Conservation (phyloP, 2,113 vertebrate genomes). For the Pluvianellus socialis region DNA sequence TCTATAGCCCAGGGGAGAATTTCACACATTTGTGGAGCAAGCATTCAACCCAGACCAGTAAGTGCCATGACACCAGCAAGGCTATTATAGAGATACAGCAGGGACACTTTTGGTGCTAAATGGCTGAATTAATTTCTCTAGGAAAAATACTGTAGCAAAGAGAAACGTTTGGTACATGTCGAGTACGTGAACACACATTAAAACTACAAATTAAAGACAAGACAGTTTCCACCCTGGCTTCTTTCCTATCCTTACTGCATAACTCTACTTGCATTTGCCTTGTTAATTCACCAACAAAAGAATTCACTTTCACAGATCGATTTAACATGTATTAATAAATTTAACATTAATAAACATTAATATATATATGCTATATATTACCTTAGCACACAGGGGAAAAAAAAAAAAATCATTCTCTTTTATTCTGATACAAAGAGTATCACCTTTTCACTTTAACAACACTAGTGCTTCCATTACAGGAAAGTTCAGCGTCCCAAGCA, state of each 20-base stretch:
- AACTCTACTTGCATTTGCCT: background rate
- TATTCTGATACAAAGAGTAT: background rate
- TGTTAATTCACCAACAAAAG: background rate
- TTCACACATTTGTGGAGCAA: slow-evolving; percentile 31
- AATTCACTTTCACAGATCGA: background rate
- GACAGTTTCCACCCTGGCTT: background rate
- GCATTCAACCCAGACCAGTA: background rate
- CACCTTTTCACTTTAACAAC: background rate
- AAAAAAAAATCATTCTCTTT: background rate
- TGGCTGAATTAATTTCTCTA: background rate
- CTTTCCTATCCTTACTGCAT: background rate
- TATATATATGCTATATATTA: no score
- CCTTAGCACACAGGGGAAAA: no score
- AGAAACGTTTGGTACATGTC: background rate
- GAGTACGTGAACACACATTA: background rate
- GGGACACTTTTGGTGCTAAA: background rate
- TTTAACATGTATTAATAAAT: background rate
- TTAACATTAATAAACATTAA: no score
- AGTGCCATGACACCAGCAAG: background rate
- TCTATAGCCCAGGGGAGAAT: background rate
- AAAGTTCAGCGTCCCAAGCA: background rate
- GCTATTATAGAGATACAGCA: background rate
- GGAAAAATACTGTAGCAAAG: background rate
- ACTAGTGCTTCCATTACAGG: background rate
- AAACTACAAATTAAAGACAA: background rate